Evolutionary conservation across 2,113 vertebrate species (phyloP).

Genomic region (Corythaixoides concolor): DNA sequence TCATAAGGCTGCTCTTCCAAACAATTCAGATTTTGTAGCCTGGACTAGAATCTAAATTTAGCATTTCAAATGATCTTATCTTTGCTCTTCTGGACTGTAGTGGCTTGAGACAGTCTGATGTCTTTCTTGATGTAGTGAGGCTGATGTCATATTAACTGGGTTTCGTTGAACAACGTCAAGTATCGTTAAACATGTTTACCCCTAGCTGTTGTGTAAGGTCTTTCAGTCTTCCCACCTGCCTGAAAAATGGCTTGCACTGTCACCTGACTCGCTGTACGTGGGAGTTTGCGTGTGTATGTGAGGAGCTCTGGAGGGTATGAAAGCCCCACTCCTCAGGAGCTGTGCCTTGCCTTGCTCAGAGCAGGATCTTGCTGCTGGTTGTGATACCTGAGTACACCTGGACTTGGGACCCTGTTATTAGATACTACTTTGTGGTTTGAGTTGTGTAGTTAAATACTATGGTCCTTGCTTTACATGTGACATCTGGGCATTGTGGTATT

Average conservation of each 20-base stretch:
- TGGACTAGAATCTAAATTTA: background rate
- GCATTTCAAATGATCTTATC: background rate
- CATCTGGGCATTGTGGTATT: background rate
- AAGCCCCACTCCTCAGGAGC: background rate
- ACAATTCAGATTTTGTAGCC: background rate
- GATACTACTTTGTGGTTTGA: background rate
- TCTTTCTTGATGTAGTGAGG: background rate
- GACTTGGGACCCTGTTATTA: background rate
- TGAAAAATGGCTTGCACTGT: background rate
- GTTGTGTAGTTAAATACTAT: background rate
- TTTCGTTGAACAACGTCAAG: background rate
- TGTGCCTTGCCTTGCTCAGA: background rate
- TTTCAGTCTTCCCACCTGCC: background rate
- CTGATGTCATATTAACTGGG: background rate
- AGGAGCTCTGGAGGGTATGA: background rate
- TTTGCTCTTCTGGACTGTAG: background rate
- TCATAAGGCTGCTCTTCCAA: background rate
- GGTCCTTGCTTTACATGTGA: background rate
- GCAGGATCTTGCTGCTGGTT: background rate
- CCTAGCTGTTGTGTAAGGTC: background rate
- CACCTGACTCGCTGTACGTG: rapidly evolving
- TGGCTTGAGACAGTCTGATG: background rate
- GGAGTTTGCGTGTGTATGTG: background rate
- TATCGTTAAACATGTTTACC: background rate
- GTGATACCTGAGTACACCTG: background rate